Conservation (phyloP, 2,113 vertebrate genomes). For the Sceloporus undulatus region DNA sequence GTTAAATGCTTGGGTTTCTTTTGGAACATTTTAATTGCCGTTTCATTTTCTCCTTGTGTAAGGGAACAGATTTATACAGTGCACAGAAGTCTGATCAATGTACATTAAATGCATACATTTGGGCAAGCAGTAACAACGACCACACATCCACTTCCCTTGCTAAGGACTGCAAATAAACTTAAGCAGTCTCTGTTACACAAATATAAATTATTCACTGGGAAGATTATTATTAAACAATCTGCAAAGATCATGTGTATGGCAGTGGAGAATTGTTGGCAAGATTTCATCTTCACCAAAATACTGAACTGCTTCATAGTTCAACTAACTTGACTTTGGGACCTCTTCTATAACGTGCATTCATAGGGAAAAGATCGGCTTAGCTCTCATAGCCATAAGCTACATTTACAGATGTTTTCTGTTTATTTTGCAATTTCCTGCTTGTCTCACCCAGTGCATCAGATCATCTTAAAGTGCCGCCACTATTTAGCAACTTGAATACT, state of each 20-base stretch:
- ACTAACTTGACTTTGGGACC: no score
- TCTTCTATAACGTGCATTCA: slow-evolving; percentile 30
- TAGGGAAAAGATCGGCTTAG: slow-evolving; percentile 20
- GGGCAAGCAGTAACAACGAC: slow-evolving; percentile 51
- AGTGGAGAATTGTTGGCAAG: slow-evolving; percentile 29
- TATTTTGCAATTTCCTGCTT: slow-evolving; percentile 38
- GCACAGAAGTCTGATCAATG: slow-evolving; percentile 65
- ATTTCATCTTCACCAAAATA: no score
- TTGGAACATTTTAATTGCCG: slow-evolving; percentile 56
- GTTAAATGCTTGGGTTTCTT: slow-evolving; percentile 60
- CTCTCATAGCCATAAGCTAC: slow-evolving; percentile 40
- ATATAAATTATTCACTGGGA: slow-evolving; percentile 67
- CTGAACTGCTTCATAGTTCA: no score
- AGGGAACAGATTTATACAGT: slow-evolving; percentile 66
- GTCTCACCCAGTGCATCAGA: slow-evolving; percentile 35
- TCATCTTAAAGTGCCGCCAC: slow-evolving; percentile 12
- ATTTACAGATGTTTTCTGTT: slow-evolving; percentile 42
- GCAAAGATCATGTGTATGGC: slow-evolving; percentile 50
- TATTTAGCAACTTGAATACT: slow-evolving; percentile 26
- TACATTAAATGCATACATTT: slow-evolving; percentile 55
- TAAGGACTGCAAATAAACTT: slow-evolving; percentile 57
- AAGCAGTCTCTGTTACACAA: slow-evolving; percentile 49
- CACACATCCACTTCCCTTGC: slow-evolving; percentile 40
- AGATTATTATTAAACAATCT: slow-evolving; percentile 64
- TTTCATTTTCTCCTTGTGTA: slow-evolving; percentile 39